These are phyloP conservation scores for Caenorhabditis becei DNA, from an alignment of 2,888 invertebrate genomes.

Conservation along the genomic window DNA sequence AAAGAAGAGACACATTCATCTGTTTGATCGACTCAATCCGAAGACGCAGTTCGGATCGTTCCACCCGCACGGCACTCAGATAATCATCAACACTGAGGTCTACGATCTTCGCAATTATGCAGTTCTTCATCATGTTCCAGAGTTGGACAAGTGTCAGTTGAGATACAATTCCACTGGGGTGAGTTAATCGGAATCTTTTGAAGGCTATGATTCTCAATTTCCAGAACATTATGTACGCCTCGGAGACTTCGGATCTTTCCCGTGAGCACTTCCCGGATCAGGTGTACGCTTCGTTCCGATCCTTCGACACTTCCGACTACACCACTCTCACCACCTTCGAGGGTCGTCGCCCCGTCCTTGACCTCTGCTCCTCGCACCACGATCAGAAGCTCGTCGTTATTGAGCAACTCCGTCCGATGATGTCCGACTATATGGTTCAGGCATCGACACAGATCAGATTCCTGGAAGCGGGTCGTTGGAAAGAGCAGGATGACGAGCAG, in stretches of 20 bases:
- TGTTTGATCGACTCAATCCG: conserved; percentile 94
- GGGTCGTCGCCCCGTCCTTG: conserved; percentile 92
- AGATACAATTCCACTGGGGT: conserved; percentile 90
- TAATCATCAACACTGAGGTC: conserved; percentile 96
- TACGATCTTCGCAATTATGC: conserved; percentile 98
- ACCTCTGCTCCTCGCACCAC: conserved; percentile 89
- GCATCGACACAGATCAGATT: conserved; percentile 40
- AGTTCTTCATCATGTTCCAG: conserved; percentile 93
- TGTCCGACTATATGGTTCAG: conserved; percentile 32
- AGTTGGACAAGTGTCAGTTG: conserved; percentile 92
- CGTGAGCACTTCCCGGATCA: conserved; percentile 23
- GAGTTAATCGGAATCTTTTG: conserved; percentile 61
- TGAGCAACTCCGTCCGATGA: conserved; percentile 84
- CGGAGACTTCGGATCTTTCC: conserved; percentile 19
- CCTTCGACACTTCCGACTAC: conserved; percentile 94
- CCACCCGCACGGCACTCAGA: conserved; percentile 82
- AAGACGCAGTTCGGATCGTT: conserved; percentile 68
- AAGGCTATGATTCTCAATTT: conserved; percentile 8
- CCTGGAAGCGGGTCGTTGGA: conserved; percentile 86
- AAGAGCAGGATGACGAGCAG: conserved; percentile 84
- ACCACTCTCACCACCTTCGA: conserved; percentile 89
- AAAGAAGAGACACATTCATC: conserved; percentile 87
- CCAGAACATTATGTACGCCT: conserved; percentile 63
- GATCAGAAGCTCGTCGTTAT: conserved; percentile 93
- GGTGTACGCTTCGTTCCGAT: conserved; percentile 86